Evolutionary conservation across 2,888 invertebrate genomes (phyloP), one percentile per base, ranked within the genome.

Genomic region (Dilophus febrilis): DNA sequence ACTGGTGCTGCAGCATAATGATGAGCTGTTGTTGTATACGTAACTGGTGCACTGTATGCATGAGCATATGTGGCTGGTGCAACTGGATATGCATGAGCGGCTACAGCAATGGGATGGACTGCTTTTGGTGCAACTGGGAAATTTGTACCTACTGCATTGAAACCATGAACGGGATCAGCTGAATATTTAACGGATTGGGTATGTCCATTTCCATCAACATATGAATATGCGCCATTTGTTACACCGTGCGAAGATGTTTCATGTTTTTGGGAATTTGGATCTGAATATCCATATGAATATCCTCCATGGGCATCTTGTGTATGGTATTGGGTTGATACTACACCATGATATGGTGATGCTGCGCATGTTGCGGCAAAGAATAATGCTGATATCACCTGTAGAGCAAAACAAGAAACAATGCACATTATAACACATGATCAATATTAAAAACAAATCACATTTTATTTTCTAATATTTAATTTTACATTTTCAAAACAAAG

Each of bases 151-250:
- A 71, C 62, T 10, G 74, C 75, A 53, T 75, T 65, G 57, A 77
- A 77, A 34, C 77, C 77, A 50, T 74, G 66, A 2, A 64, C 60
- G 29, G 64, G 61, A 59, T 77, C 76, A 6, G 76, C 69, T 18
- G 72, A 64, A 51, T 77, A 77, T 42, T 71, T 67, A 17, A 76
- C 74, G 28, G 71, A 71, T 54, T 77, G 77, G 10, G 74, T 55
- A 41, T 71, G 60, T 3, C 76, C 76, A 51, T 74, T 66, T 13
- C 72, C 73, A 53, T 79, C 78, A 41, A 78, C 67, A 53, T 77
- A 79, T 30, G 75, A 74, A 53, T 78, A 79, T 33, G 71, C 72
- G 36, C 77, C 77, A 42, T 68, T 65, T 4, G 72, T 73, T 13
- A 71, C 66, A 12, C 76, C 76, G 50, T 74, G 72, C 41, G 68